These are phyloP conservation scores for Quadroppia sp. DNA, from an alignment of 2,888 invertebrate species.

Conservation along the genomic window DNA sequence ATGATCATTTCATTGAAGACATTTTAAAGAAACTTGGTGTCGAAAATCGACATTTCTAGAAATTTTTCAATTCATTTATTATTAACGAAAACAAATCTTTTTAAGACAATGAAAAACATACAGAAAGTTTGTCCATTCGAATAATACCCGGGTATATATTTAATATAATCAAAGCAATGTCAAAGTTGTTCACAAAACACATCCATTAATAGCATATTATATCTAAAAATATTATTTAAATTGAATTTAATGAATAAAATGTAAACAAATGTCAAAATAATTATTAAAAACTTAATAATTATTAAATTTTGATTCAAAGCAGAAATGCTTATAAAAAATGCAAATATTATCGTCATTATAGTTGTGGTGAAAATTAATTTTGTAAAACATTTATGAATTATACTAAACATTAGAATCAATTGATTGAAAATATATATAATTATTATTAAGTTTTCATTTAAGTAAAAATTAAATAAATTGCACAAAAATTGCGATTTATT, in stretches of 20 bases:
- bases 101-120: no score
- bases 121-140: no score
- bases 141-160: no score
- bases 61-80: no score
- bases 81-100: no score
- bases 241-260: background rate
- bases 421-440: constrained; percentile 8
- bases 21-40: no score
- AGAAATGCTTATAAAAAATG: background rate
- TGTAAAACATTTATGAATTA: background rate
- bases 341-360: background rate
- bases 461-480: background rate
- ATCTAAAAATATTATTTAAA: no score
- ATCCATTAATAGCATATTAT: background rate
- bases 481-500: background rate
- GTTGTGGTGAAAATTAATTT: background rate
- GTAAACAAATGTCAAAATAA: background rate
- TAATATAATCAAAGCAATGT: no score
- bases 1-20: no score
- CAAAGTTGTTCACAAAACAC: background rate
- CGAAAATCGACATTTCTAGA: no score
- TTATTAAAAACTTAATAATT: background rate
- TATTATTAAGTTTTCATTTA: background rate
- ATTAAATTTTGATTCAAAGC: constrained; percentile 1
- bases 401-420: background rate